phyloP scores from a whole-genome alignment of 2,113 vertebrate genomes.

The Eudyptes chrysolophus region DNA sequence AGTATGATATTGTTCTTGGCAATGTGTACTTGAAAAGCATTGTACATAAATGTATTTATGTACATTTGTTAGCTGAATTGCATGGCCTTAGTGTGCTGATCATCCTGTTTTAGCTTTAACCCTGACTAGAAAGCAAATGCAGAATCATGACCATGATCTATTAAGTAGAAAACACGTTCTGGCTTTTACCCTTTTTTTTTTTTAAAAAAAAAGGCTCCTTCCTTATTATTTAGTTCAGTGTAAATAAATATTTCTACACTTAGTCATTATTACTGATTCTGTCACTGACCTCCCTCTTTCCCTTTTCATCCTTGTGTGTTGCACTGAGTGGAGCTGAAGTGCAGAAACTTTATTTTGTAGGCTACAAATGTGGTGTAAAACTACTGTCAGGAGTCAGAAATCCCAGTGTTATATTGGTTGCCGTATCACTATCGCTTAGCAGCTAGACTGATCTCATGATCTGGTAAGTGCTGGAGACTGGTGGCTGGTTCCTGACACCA shows the following conservation, averaged over 20 bases:
- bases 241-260: not conserved
- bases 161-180: not conserved
- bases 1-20: not conserved
- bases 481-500: not conserved
- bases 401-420: not conserved
- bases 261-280: not conserved
- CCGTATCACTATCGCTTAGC: not conserved
- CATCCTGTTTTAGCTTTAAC: not conserved
- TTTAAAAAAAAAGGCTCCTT: not conserved
- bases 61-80: accelerated
- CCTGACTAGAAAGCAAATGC: not conserved
- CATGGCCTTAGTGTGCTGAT: not conserved
- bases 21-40: not conserved
- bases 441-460: not conserved
- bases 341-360: not conserved
- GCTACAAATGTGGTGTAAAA: not conserved
- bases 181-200: not conserved
- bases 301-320: not conserved
- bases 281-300: not conserved
- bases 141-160: not conserved
- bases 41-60: too few relatives aligned
- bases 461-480: not conserved
- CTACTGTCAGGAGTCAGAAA: not conserved
- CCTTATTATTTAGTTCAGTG: not conserved
- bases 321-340: not conserved